These are phyloP conservation scores for Perccottus glenii DNA, from an alignment of 2,113 vertebrate species.

Conservation along the genomic window DNA sequence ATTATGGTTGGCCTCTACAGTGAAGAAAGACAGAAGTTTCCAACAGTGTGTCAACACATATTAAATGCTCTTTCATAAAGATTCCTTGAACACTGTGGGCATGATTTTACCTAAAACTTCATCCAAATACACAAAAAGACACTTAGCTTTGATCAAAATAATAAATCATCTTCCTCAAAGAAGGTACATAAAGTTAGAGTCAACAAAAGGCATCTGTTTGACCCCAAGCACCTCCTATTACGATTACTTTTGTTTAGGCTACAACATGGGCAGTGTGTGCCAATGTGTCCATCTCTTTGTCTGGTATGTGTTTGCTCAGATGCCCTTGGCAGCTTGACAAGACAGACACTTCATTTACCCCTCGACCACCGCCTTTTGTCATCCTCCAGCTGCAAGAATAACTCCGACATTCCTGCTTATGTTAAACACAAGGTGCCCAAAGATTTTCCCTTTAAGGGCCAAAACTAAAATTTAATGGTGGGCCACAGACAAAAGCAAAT, in stretches of 20 bases:
- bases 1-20: slow-evolving; percentile 25
- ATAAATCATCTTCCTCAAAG: slow-evolving; percentile 15
- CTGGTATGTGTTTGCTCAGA: slow-evolving; percentile 57
- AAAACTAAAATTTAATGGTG: neutral
- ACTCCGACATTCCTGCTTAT: neutral
- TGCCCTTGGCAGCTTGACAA: slow-evolving; percentile 46
- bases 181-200: slow-evolving; percentile 56
- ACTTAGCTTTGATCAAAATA: neutral
- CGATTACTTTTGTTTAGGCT: slow-evolving; percentile 63
- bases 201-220: slow-evolving; percentile 55
- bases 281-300: slow-evolving; percentile 34
- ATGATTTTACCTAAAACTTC: too few relatives aligned
- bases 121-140: slow-evolving; percentile 39
- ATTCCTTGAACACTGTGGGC: neutral
- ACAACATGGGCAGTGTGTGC: slow-evolving; percentile 25
- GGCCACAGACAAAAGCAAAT: neutral
- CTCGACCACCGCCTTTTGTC: neutral
- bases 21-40: slow-evolving; percentile 8
- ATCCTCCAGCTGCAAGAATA: slow-evolving; percentile 18
- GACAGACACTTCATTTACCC: slow-evolving; percentile 10
- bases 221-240: slow-evolving; percentile 18
- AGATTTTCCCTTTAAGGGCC: neutral
- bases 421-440: neutral
- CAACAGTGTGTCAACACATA: too few relatives aligned
- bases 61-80: too few relatives aligned